Evolutionary conservation across 53 echinoderm and acorn worm genomes (phyloP), one percentile per base, ranked within the genome.

Genomic region (Glandiceps talaboti): DNA sequence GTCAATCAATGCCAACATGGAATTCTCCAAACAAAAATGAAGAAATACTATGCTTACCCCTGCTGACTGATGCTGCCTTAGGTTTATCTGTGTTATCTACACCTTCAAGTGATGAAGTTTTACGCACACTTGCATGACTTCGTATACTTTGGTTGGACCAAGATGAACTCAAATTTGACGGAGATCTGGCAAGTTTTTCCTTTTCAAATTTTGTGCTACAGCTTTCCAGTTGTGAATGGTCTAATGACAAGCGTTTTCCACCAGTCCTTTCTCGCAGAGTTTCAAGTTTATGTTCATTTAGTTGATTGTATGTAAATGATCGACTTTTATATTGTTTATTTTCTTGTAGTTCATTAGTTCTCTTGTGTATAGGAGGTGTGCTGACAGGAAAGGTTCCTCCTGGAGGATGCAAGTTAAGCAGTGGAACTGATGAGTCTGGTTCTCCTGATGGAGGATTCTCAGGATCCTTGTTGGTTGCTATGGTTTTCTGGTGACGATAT

Each of bases 341-440:
- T 45, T 45, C 64, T 20, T 6, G 64, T 45, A 45, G 6, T 45
- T 6, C 20, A 45, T 45, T 20, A 12, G 64, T 45, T 45, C 20
- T 45, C 6, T 20, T 6, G 20, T 6, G 6, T 6, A 45, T 45
- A 45, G 64, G 64, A 12, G 64, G 64, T 20, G 64, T 45, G 64
- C 20, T 45, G 64, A 20, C 64, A 20, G 64, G 64, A 45, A 45
- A 12, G 64, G 6, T 20, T 20, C 64, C 20, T 12, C 64, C 20
- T 6, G 64, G 64, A 45, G 64, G 64, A 20, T 12, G 6, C 0
- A 94, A 81, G 28, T 82, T 79, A 33, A 87, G 79, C 33, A 94
- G 90, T 0, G 94, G 94, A 81, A 94, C 77, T 0, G 94, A 94
- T 32, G 89, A 87, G 74, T 91, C 90, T 1, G 87, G 89, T 76